Conservation (phyloP, 2,888 invertebrate genomes). For the Lepas anatifera region DNA sequence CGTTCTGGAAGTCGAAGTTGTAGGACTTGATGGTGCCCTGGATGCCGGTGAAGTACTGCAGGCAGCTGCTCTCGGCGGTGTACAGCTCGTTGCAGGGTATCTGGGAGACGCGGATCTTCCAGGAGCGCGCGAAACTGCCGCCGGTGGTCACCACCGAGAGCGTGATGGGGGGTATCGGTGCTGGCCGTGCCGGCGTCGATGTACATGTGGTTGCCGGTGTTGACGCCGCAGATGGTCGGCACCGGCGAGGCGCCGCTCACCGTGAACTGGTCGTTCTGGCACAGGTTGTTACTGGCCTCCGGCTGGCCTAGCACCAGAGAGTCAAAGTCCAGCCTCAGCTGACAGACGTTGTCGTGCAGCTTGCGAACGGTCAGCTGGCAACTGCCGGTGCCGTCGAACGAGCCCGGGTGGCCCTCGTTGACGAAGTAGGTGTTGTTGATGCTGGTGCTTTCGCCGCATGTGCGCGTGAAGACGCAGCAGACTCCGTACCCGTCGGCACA, state of each 20-base stretch:
- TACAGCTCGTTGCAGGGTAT: constrained; percentile 59
- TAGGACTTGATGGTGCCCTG: constrained; percentile 69
- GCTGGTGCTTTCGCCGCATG: constrained; percentile 61
- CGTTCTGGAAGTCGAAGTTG: constrained; percentile 63
- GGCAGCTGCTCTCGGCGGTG: constrained; percentile 57
- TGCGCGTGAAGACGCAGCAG: constrained; percentile 43
- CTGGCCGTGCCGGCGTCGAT: constrained; percentile 37
- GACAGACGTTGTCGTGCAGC: constrained; percentile 63
- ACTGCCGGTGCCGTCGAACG: constrained; percentile 63
- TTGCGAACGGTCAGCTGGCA: constrained; percentile 73
- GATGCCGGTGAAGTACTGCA: constrained; percentile 67
- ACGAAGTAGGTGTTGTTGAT: constrained; percentile 81
- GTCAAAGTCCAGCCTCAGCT: constrained; percentile 65
- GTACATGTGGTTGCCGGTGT: constrained; percentile 58
- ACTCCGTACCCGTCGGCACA: constrained; percentile 19
- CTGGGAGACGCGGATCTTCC: constrained; percentile 69
- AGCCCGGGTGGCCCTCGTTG: constrained; percentile 64
- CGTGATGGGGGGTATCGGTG: constrained; percentile 60
- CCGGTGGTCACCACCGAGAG: constrained; percentile 70
- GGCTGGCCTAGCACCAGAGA: constrained; percentile 64
- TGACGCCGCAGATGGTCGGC: constrained; percentile 67
- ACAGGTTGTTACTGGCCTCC: constrained; percentile 59
- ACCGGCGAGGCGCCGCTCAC: constrained; percentile 62
- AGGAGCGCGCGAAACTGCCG: constrained; percentile 53
- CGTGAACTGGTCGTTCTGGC: constrained; percentile 72